phyloP scores from a whole-genome alignment of 2,888 invertebrate genomes.

The Lithophane semibrunnea region DNA sequence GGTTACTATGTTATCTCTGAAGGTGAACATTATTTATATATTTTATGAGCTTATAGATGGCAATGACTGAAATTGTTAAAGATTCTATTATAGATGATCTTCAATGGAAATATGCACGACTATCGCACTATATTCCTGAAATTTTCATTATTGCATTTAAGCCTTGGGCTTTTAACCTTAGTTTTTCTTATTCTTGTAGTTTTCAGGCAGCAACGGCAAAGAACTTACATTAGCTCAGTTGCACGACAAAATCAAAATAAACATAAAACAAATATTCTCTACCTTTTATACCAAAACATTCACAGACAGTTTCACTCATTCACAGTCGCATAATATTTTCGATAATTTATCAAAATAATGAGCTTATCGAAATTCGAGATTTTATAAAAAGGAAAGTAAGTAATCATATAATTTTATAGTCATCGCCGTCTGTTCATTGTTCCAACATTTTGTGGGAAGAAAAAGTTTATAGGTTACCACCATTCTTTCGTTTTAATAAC shows the following conservation, averaged over 20 bases:
- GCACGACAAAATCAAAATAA: not conserved
- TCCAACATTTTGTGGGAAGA: constrained; percentile 45
- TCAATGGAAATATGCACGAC: no score
- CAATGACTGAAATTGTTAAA: not conserved
- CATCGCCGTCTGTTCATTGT: constrained; percentile 52
- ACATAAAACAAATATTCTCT: not conserved
- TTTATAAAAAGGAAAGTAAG: constrained; percentile 55
- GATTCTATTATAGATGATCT: not conserved
- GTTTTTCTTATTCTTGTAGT: not conserved
- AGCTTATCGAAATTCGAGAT: constrained; percentile 33
- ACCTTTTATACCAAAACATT: not conserved
- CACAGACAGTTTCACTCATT: constrained; percentile 5
- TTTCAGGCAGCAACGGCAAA: not conserved
- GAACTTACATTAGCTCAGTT: not conserved
- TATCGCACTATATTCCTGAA: not conserved
- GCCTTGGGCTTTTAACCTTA: rapidly evolving
- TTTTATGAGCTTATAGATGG: not conserved
- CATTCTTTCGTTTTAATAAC: constrained; percentile 56
- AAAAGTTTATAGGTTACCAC: constrained; percentile 38
- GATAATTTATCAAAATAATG: constrained; percentile 47
- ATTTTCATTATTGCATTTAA: not conserved
- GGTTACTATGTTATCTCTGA: constrained; percentile 1
- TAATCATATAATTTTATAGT: constrained; percentile 28
- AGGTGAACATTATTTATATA: not conserved
- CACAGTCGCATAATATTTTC: constrained; percentile 11